Evolutionary conservation across 2,797 vertebrate genomes (phyloP), one percentile per base, ranked within the genome.

Genomic region (Ctenopoma multispine): DNA sequence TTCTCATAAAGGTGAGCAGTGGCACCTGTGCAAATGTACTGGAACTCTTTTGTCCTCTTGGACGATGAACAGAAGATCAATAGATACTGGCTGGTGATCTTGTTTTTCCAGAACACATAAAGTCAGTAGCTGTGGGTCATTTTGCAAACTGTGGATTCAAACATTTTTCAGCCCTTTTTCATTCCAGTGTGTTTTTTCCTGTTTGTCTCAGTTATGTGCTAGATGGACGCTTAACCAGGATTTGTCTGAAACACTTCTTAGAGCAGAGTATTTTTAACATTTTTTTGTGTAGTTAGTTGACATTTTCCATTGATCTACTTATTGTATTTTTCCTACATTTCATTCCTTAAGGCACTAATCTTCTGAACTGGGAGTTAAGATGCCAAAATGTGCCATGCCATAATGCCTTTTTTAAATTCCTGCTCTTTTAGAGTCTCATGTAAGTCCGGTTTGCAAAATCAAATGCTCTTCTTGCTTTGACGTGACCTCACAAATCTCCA

Each of bases 351-450:
- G 87, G 82, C 77, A 75, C 62, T 60, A 24, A 51, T 72, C 66
- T 80, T 75, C 63, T 81, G 34, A 69, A 47, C 44, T 72, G 63
- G 69, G 86, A 87, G 86, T 85, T 80, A 64, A 62, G 85, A 89
- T 91, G 89, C 92, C 93, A 92, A 93, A 92, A 78, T 68, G 87
- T 92, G 91, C 89, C 89, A 85, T 92, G 89, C 92, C 92, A 92
- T 92, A 87, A 90, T 85, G 88, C 90, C 89, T 92, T 90, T 91
- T 44, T 83, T 82, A 59, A 24, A 79, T 75, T 70, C 74, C 67
- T 51, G 69, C 76, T 90, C 66, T 83, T 83, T 63, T 64, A 14
- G 61, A 74, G 65, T 75, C 49, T 80, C 54, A 70, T 59, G 49
- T 87, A 59, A 61, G 67, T 81, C 72, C 62, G 63, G 62, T 90